A percentile compares a stretch with the other conserved stretches of the same genome.
Conservation (phyloP, 2,113 vertebrate genomes). For the Cichladusa arquata region DNA sequence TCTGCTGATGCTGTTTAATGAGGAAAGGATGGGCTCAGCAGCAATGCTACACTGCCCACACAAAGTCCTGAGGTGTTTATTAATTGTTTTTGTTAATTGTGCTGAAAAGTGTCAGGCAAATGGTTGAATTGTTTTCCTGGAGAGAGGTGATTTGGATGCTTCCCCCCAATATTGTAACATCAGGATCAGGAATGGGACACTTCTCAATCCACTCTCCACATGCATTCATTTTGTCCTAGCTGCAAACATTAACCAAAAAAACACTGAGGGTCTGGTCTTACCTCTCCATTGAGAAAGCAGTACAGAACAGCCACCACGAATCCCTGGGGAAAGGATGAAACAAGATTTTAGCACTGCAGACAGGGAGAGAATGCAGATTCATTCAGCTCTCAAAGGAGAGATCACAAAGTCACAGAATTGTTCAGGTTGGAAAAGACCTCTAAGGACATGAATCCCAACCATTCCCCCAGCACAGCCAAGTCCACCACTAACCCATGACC, state of each 20-base stretch:
- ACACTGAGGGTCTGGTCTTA: constrained; percentile 63
- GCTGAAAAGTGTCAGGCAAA: background rate
- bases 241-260: background rate
- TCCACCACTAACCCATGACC: background rate
- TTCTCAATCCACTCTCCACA: background rate
- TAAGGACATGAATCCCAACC: background rate
- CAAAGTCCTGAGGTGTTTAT: background rate
- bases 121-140: background rate
- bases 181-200: background rate
- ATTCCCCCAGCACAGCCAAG: background rate
- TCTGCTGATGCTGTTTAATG: background rate
- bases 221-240: background rate
- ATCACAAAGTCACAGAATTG: background rate
- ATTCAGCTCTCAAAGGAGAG: background rate
- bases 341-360: background rate
- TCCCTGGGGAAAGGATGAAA: constrained; percentile 60
- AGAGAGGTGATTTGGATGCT: background rate
- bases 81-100: background rate
- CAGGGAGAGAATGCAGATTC: background rate
- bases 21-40: background rate
- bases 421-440: background rate
- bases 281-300: constrained; percentile 84
- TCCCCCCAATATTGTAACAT: fast-evolving
- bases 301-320: constrained; percentile 82
- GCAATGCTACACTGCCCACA: background rate